Evolutionary conservation across 2,888 invertebrate genomes (phyloP).

Genomic region (Cheilosia variabilis): DNA sequence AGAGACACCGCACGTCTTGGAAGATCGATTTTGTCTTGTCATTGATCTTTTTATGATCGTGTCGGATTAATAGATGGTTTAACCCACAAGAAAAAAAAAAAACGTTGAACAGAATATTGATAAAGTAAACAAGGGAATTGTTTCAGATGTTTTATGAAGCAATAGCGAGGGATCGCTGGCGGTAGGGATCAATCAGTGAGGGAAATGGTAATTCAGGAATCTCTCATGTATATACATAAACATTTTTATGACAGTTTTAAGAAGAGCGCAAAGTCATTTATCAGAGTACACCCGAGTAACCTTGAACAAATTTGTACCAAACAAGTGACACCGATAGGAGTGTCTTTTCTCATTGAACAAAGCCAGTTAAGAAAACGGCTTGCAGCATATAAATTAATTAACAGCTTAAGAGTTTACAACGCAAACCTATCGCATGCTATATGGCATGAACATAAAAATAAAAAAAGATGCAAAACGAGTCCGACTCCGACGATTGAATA

Average conservation of each 20-base stretch:
- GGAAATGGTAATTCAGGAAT: slow-evolving; percentile 6
- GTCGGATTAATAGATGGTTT: slow-evolving; percentile 38
- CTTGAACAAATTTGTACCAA: too few relatives aligned
- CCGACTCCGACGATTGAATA: not conserved
- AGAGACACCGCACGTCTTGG: not conserved
- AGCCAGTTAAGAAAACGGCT: not conserved
- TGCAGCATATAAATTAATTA: slow-evolving; percentile 49
- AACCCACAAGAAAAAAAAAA: slow-evolving; percentile 29
- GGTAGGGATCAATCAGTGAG: slow-evolving; percentile 58
- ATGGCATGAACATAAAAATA: slow-evolving; percentile 6
- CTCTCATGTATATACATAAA: slow-evolving; percentile 7
- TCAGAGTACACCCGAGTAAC: too few relatives aligned
- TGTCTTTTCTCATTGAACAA: too few relatives aligned
- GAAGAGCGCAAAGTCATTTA: too few relatives aligned
- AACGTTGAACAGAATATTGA: slow-evolving; percentile 28
- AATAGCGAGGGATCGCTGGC: slow-evolving; percentile 34
- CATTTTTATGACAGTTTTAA: slow-evolving; percentile 29
- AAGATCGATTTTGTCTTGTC: slow-evolving; percentile 46
- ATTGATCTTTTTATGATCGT: slow-evolving; percentile 62
- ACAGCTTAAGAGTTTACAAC: slow-evolving; percentile 29
- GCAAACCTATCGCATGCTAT: slow-evolving; percentile 45
- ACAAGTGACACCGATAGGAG: too few relatives aligned
- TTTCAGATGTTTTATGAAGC: slow-evolving; percentile 36
- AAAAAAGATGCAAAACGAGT: slow-evolving; percentile 43
- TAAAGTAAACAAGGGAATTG: slow-evolving; percentile 54